phyloP scores from a whole-genome alignment of 2,797 vertebrate species.

The Paramormyrops hopkinsi region DNA sequence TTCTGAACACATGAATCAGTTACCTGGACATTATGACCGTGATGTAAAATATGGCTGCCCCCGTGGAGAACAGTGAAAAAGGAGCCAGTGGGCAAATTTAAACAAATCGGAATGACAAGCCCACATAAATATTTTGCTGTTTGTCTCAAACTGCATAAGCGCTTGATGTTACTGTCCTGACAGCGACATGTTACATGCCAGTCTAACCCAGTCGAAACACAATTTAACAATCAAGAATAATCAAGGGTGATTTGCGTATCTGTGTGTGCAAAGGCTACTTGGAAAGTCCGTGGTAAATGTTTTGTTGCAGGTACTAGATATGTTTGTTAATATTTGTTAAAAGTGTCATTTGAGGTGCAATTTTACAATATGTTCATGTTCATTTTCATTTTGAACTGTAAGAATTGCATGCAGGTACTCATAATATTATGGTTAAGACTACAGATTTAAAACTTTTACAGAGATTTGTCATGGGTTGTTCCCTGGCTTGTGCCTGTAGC shows the following conservation, averaged over 20 bases:
- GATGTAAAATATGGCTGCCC: neutral
- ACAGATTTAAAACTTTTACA: neutral
- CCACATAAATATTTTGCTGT: neutral
- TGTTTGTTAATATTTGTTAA: neutral
- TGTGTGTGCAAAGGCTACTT: neutral
- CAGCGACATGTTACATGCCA: neutral
- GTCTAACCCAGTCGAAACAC: neutral
- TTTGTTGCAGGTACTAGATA: neutral
- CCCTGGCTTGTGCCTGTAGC: neutral
- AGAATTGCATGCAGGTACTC: neutral
- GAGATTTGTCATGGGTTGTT: neutral
- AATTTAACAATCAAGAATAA: neutral
- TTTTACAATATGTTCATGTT: neutral
- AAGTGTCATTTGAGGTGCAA: neutral
- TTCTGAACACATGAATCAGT: neutral
- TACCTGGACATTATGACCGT: neutral
- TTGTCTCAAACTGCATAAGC: neutral
- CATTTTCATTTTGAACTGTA: neutral
- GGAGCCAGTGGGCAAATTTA: neutral
- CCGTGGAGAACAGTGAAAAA: neutral
- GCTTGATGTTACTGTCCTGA: neutral
- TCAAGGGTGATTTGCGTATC: neutral
- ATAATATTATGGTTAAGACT: neutral
- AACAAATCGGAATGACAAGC: neutral
- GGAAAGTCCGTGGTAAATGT: neutral